Base-by-base conservation (phyloP, 1,140 invertebrate species). In the Scaptodrosophila lebanonensis region DNA sequence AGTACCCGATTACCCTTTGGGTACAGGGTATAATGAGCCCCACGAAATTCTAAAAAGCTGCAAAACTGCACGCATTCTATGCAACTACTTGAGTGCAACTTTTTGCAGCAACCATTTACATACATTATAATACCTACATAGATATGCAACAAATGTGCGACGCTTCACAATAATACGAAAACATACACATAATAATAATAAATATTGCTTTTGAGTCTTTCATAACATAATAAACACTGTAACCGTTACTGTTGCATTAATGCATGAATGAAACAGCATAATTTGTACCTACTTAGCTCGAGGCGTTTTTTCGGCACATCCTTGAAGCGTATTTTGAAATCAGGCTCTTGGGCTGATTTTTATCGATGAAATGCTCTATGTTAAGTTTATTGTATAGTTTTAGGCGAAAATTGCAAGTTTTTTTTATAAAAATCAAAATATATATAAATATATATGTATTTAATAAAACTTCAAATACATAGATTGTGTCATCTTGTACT, bases 351-450 rank as follows among this genome's bases (percentile, higher is more conserved):
- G 58, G 54, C 64, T 62, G 53, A 51, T n/a, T n/a, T n/a, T n/a
- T n/a, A n/a, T n/a, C n/a, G n/a, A n/a, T n/a, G 15, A 13, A 66
- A 44, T 66, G 70, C 53, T 67, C 70, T 69, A 79, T 82, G 75
- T 79, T 79, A 79, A 79, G 75, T 82, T 79, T 79, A 73, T 79
- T 79, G 75, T 73, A 66, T 79, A 79, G 75, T 79, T 82, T 79
- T 79, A 79, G 75, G 60, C 52, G 53, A 73, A 60, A 69, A 66
- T 73, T 73, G 53, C 68, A 69, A 69, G 42, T 53, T 60, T 76
- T 76, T 76, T 72, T 47, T 61, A 58, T 50, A 67, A 35, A 71
- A 49, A 8, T 43, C 27, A 50, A 25, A 45, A 29, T 33, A 44
- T 42, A 53, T 42, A 35, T 13, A 64, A 44, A 51, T 25, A 54